These are phyloP conservation scores for Castor canadensis DNA, from an alignment of 2,113 vertebrate species.

Conservation along the genomic window DNA sequence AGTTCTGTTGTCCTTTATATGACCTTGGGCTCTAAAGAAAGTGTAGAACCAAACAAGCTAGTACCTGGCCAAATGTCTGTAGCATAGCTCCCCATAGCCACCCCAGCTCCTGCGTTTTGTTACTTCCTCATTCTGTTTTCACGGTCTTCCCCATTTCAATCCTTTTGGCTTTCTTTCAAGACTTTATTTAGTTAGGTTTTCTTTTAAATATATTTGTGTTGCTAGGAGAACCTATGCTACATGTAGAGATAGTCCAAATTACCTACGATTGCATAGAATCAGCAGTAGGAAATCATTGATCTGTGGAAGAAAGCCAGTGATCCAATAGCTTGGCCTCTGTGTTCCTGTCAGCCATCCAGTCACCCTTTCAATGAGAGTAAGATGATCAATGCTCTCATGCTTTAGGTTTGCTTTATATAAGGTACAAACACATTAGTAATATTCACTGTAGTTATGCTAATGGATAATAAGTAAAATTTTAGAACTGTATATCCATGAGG, in stretches of 20 bases:
- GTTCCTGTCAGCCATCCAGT: not conserved
- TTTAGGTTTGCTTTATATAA: not conserved
- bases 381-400: not conserved
- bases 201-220: not conserved
- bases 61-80: not conserved
- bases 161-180: not conserved
- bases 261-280: not conserved
- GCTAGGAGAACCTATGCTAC: not conserved
- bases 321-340: not conserved
- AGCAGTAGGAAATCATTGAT: not conserved
- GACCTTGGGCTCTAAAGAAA: not conserved
- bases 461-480: not conserved
- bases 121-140: not conserved
- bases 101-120: not conserved
- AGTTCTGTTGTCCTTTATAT: not conserved
- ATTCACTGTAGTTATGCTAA: not conserved
- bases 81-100: not conserved
- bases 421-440: not conserved
- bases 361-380: not conserved
- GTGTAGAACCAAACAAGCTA: not conserved
- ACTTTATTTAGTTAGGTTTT: not conserved
- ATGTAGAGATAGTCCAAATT: not conserved
- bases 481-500: not conserved
- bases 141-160: not conserved
- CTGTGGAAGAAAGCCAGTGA: not conserved